A percentile compares a stretch with the other conserved stretches of the same genome.
These are phyloP conservation scores for Scomber scombrus DNA, from an alignment of 2,113 vertebrate genomes.

Conservation along the genomic window DNA sequence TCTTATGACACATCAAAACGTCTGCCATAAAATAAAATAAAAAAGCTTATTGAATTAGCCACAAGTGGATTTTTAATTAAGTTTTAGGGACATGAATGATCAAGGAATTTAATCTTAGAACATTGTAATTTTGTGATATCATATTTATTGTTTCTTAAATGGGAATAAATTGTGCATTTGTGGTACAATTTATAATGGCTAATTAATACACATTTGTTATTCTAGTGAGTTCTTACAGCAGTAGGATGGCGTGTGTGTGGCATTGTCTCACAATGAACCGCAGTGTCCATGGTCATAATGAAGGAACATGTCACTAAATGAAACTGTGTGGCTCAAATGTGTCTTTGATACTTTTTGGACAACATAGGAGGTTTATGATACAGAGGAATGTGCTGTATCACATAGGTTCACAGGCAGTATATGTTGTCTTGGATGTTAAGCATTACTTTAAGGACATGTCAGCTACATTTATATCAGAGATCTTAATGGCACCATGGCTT, in stretches of 20 bases:
- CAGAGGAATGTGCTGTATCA: neutral
- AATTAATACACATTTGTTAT: too few relatives aligned
- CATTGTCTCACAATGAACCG: too few relatives aligned
- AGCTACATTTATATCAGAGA: neutral
- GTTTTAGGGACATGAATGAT: constrained; percentile 8
- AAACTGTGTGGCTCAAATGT: neutral
- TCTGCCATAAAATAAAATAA: neutral
- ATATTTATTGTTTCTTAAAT: neutral
- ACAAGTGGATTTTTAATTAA: constrained; percentile 4
- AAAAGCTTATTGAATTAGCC: constrained; percentile 20
- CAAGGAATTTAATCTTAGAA: constrained; percentile 3
- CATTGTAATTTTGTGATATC: neutral
- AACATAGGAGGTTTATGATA: too few relatives aligned
- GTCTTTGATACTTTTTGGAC: neutral
- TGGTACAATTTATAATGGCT: too few relatives aligned
- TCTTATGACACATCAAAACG: neutral
- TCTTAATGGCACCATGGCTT: neutral
- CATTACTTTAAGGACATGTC: neutral
- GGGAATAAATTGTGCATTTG: too few relatives aligned
- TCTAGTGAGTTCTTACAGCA: too few relatives aligned
- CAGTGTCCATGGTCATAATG: too few relatives aligned
- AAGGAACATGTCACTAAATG: too few relatives aligned
- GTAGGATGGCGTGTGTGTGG: too few relatives aligned
- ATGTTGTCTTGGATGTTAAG: neutral
- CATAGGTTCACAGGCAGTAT: too few relatives aligned